Evolutionary conservation across 2,113 vertebrate species (phyloP).

Genomic region (Tychaedon coryphoeus): DNA sequence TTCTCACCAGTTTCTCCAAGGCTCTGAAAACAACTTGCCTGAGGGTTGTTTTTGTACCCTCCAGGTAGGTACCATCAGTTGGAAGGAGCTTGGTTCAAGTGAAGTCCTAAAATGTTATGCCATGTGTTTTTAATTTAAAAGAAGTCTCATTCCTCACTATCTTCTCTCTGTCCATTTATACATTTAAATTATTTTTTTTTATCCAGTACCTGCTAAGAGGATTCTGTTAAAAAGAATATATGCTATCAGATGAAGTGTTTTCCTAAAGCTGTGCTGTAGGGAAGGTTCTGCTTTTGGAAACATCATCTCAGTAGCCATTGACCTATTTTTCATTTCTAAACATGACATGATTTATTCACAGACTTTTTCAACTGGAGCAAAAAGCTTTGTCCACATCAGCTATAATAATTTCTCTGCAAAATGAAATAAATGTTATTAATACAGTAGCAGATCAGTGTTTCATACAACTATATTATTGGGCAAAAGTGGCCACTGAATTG

Average conservation of each 20-base stretch:
- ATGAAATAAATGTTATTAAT: not conserved
- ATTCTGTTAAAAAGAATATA: not conserved
- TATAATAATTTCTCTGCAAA: not conserved
- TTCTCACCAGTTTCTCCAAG: not conserved
- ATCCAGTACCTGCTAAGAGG: not conserved
- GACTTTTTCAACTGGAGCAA: not conserved
- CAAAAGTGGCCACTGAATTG: not conserved
- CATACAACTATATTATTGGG: not conserved
- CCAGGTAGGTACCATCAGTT: not conserved
- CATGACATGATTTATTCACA: not conserved
- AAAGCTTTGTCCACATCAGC: not conserved
- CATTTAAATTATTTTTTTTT: not conserved
- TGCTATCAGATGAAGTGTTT: not conserved
- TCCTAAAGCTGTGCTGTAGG: not conserved
- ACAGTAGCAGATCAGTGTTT: not conserved
- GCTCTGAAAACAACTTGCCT: not conserved
- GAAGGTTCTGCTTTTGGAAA: constrained; percentile 1
- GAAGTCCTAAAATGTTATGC: not conserved
- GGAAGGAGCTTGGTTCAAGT: not conserved
- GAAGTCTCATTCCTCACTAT: not conserved
- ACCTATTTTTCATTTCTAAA: not conserved
- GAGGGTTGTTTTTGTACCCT: not conserved
- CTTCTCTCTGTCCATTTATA: not conserved
- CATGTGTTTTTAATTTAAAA: not conserved
- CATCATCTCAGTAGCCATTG: not conserved